Conservation (phyloP, 2,797 vertebrate genomes). For the Pseudopleuronectes americanus region DNA sequence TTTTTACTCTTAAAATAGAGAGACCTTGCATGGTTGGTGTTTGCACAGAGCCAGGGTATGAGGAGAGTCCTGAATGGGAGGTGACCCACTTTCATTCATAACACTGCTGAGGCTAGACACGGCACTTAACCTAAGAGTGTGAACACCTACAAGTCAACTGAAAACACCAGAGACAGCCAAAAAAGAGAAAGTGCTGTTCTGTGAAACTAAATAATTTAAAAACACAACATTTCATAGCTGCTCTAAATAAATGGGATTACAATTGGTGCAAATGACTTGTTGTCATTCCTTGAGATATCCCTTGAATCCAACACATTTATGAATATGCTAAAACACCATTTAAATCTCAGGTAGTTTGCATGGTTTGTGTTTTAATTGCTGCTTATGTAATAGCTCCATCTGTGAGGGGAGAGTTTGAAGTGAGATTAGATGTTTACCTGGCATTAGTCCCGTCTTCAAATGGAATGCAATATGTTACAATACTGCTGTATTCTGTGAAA, state of each 20-base stretch:
- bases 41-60: conserved; percentile 33
- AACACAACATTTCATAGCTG: too few species aligned
- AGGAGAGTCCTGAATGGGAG: conserved; percentile 56
- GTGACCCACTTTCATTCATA: conserved; percentile 66
- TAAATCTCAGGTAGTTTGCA: conserved; percentile 23
- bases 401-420: conserved; percentile 47
- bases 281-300: conserved; percentile 5
- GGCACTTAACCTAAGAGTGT: conserved; percentile 40
- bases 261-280: not conserved
- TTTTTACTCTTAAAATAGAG: conserved; percentile 51
- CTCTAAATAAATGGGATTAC: conserved; percentile 11
- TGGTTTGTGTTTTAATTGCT: conserved; percentile 19
- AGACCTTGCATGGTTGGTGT: conserved; percentile 37
- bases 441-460: conserved; percentile 44
- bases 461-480: conserved; percentile 21
- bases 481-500: not conserved
- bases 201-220: too few species aligned
- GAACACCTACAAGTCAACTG: conserved; percentile 37
- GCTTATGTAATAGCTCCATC: conserved; percentile 63
- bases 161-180: conserved; percentile 22
- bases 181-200: conserved; percentile 12
- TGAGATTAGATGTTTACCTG: conserved; percentile 60
- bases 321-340: not conserved
- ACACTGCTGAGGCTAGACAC: conserved; percentile 40
- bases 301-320: conserved; percentile 16